Base-by-base conservation (phyloP, 2,797 vertebrate genomes). In the Protonibea diacanthus region DNA sequence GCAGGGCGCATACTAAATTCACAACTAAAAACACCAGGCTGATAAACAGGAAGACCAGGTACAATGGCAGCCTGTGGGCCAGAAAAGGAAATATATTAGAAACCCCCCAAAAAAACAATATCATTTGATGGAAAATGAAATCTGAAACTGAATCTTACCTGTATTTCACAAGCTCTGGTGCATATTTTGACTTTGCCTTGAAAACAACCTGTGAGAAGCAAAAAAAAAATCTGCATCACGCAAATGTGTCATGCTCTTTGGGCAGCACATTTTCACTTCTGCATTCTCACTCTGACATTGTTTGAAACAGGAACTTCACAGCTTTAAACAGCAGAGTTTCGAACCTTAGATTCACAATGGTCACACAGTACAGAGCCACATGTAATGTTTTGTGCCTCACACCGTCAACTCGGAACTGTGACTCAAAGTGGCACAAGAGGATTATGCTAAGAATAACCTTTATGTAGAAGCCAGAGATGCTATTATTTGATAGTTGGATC, bases 141-240 rank as follows among this genome's bases (percentile, higher is more conserved):
- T 44, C 12, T 44, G 13, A 44, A 44, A 5, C 11, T 1, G 44
- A 56, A 4, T 33, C 86, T 96, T 90, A 99, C 98, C 97, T 97
- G 94, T 97, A 99, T 90, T 96, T 97, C 83, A 97, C 92, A 80
- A 98, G 95, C 80, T 98, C 97, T 76, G 97, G 98, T 63, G 96
- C 95, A 72, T 97, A 98, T 87, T 98, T 99, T 3, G 97, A 98
- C 93, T 98, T 99, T 38, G 97, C 98, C 94, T 99, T 99, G 92
- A 99, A 99, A 91, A 98, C 96, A 75, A 98, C 98, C 98, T 99
- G 95, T 45, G 62, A 76, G 45, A 58, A 74, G 2, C 76, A 69
- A 68, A 42, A 6, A 64, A 60, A 42, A 57, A 38, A 13, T 0
- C 0, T 13, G 21, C 4, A 51, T 80, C 42, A 85, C 71, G 68